These are phyloP conservation scores for Drosophila neutralis DNA, from an alignment of 2,888 invertebrate genomes.

Conservation along the genomic window DNA sequence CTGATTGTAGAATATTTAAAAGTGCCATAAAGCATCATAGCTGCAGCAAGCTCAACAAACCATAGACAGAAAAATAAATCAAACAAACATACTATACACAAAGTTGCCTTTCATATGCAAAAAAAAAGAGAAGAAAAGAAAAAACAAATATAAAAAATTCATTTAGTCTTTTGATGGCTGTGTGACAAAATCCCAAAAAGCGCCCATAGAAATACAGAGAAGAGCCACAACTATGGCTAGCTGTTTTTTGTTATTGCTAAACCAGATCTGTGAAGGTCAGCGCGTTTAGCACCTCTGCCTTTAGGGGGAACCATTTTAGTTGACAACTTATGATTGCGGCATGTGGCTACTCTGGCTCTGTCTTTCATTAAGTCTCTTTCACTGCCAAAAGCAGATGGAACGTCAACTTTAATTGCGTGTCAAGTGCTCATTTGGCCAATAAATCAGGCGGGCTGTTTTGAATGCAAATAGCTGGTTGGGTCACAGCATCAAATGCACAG, in stretches of 20 bases:
- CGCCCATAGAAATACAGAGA: slow-evolving; percentile 22
- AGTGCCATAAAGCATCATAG: slow-evolving; percentile 31
- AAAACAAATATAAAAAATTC: slow-evolving; percentile 36
- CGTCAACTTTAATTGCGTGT: slow-evolving; percentile 60
- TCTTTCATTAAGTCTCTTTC: not conserved
- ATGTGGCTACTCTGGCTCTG: not conserved
- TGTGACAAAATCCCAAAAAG: slow-evolving; percentile 35
- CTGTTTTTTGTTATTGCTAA: slow-evolving; percentile 38
- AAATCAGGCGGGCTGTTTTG: slow-evolving; percentile 52
- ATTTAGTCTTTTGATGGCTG: slow-evolving; percentile 56
- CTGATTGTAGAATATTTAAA: slow-evolving; percentile 57
- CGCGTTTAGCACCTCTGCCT: slow-evolving; percentile 58
- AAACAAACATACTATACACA: slow-evolving; percentile 37
- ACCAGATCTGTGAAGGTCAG: slow-evolving; percentile 74
- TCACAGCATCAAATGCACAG: slow-evolving; percentile 8
- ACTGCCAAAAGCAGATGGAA: not conserved
- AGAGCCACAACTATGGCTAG: slow-evolving; percentile 22
- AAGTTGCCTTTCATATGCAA: slow-evolving; percentile 69
- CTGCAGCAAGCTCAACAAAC: slow-evolving; percentile 25
- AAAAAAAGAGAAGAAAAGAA: slow-evolving; percentile 24
- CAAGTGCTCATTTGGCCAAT: slow-evolving; percentile 55
- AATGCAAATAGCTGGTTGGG: slow-evolving; percentile 50
- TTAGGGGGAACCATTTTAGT: slow-evolving; percentile 5
- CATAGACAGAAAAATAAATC: not conserved
- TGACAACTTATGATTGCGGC: slow-evolving; percentile 24